Percentiles rank a stretch among this genome's conserved stretches.
phyloP scores from a whole-genome alignment of 2,888 invertebrate genomes.

The Tupiocoris notatus region DNA sequence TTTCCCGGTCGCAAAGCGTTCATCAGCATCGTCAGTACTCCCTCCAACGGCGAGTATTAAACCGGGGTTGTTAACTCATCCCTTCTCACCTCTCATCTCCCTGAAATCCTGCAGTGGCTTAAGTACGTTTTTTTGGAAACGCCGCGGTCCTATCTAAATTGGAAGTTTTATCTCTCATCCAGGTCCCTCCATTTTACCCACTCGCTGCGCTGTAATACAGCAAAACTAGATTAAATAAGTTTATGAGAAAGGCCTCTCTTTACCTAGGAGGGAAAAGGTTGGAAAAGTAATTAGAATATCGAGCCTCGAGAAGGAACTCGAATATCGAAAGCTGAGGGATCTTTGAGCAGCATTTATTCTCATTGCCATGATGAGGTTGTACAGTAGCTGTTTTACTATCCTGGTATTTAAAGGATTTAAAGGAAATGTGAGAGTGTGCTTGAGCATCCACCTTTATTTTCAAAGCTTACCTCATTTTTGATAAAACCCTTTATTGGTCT shows the following conservation, averaged over 20 bases:
- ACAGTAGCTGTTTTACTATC: no score
- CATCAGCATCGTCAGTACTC: not conserved
- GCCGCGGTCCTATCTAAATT: conserved; percentile 32
- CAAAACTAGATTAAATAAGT: conserved; percentile 26
- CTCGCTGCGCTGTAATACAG: conserved; percentile 10
- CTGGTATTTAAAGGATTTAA: no score
- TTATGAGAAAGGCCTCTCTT: conserved; percentile 27
- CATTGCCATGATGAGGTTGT: no score
- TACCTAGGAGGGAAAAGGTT: not conserved
- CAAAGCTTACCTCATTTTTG: no score
- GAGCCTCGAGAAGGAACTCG: not conserved
- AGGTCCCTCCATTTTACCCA: conserved; percentile 22
- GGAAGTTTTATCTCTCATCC: conserved; percentile 32
- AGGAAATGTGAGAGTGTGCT: no score
- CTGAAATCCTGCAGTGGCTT: not conserved
- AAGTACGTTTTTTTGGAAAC: not conserved
- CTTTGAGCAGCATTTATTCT: no score
- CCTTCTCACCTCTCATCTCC: not conserved
- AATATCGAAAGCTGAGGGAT: no score
- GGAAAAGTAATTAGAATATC: not conserved
- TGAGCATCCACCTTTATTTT: no score
- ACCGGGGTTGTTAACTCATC: not conserved
- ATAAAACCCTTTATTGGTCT: no score
- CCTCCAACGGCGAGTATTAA: not conserved
- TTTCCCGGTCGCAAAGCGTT: not conserved